phyloP scores from a whole-genome alignment of 2,797 vertebrate species.

The Coreius guichenoti region DNA sequence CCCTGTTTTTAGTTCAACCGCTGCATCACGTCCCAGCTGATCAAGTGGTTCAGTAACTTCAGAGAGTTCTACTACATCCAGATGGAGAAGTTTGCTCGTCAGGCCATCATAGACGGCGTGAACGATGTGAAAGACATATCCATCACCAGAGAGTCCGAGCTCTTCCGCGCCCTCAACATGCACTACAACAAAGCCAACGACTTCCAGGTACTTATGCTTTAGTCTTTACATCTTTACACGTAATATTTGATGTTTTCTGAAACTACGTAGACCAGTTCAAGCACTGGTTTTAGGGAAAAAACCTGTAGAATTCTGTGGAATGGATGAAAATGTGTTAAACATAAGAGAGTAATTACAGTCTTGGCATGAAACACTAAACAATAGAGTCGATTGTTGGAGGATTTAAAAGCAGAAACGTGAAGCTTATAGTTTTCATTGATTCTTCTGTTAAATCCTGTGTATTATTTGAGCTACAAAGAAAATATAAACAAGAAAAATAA shows the following conservation, averaged over 20 bases:
- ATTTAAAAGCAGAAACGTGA: too few relatives aligned
- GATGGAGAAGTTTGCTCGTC: constrained; percentile 96
- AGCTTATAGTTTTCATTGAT: too few relatives aligned
- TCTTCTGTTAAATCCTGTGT: too few relatives aligned
- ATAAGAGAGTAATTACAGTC: background rate
- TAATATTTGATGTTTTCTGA: background rate
- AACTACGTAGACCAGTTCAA: background rate
- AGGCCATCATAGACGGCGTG: constrained; percentile 88
- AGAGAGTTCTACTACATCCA: constrained; percentile 99
- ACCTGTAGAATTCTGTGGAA: too few relatives aligned
- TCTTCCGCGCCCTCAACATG: constrained; percentile 90
- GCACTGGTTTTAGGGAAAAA: background rate
- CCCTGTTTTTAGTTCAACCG: constrained; percentile 87
- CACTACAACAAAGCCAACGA: constrained; percentile 98
- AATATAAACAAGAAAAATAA: too few relatives aligned
- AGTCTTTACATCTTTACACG: background rate
- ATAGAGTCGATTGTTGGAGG: too few relatives aligned
- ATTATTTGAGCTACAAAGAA: too few relatives aligned
- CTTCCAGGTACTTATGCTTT: constrained; percentile 82
- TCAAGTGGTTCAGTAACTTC: constrained; percentile 99
- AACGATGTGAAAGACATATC: constrained; percentile 80
- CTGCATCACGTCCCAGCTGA: constrained; percentile 96
- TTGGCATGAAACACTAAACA: background rate
- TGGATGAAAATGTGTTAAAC: background rate
- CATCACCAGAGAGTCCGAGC: constrained; percentile 88